A percentile compares a stretch with the other conserved stretches of the same genome.
Conservation (phyloP, 2,113 vertebrate species). For the Cyphomyrus discorhynchus region DNA sequence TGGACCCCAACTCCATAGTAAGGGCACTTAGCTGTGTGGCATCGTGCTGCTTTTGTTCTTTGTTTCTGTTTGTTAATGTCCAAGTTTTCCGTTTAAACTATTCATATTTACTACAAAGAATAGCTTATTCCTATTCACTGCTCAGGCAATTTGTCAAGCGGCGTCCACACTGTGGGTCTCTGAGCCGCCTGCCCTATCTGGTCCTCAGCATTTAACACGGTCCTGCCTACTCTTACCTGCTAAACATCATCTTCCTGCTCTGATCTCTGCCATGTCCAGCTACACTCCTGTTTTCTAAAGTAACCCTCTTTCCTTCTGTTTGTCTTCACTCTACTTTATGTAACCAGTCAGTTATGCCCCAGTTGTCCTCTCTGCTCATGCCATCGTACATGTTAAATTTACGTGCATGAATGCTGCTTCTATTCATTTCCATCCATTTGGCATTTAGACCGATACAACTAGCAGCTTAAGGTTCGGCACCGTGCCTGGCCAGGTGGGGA, state of each 20-base stretch:
- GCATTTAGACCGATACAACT: not conserved
- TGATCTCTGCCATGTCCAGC: not conserved
- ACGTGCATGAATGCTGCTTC: not conserved
- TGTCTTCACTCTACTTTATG: not conserved
- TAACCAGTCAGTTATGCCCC: not conserved
- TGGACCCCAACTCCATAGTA: conserved; percentile 5
- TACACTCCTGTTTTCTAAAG: not conserved
- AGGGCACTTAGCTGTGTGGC: conserved; percentile 3
- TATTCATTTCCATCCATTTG: not conserved
- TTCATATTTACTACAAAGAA: not conserved
- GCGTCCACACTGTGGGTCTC: not conserved
- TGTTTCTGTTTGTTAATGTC: not conserved
- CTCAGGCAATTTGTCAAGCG: not conserved
- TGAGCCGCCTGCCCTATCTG: not conserved
- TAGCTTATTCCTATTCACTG: not conserved
- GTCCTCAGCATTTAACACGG: not conserved
- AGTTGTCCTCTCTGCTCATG: not conserved
- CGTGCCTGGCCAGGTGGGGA: not conserved
- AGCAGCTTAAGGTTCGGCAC: not conserved
- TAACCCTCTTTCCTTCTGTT: not conserved
- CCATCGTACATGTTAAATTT: not conserved
- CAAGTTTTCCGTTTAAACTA: not conserved
- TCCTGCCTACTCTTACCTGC: not conserved
- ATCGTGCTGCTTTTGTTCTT: not conserved
- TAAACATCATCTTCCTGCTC: not conserved